These are phyloP conservation scores for Matsumyia berberina DNA, from an alignment of 2,888 invertebrate species.

Conservation along the genomic window DNA sequence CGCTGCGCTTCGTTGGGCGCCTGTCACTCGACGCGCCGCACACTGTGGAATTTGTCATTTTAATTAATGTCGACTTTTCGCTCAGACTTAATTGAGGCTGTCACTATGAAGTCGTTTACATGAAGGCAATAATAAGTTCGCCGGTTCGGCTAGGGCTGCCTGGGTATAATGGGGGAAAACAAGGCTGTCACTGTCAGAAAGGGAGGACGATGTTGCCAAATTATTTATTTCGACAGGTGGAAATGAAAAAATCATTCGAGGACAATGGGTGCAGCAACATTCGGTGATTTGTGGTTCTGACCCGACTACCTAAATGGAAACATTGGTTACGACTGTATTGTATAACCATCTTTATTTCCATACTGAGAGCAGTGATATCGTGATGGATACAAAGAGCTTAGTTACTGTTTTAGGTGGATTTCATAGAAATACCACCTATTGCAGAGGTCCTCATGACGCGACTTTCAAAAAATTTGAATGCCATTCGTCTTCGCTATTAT, in stretches of 20 bases:
- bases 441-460: too few relatives aligned
- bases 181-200: conserved; percentile 45
- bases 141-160: conserved; percentile 2
- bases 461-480: too few relatives aligned
- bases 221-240: conserved; percentile 69
- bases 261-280: conserved; percentile 51
- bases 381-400: too few relatives aligned
- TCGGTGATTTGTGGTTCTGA: conserved; percentile 23
- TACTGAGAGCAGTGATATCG: too few relatives aligned
- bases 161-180: not conserved
- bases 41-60: conserved; percentile 74
- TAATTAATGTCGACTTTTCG: conserved; percentile 75
- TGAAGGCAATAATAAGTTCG: conserved; percentile 70
- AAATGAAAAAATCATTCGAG: conserved; percentile 60
- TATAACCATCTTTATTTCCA: not conserved
- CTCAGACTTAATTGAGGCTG: conserved; percentile 74
- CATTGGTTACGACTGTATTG: not conserved
- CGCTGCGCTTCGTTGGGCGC: conserved; percentile 69
- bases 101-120: conserved; percentile 74
- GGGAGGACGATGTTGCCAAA: conserved; percentile 50
- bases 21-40: conserved; percentile 66
- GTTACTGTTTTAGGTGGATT: too few relatives aligned
- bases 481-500: too few relatives aligned
- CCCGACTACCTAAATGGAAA: conserved; percentile 8
- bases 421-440: too few relatives aligned